Base-by-base conservation (phyloP, 2,113 vertebrate genomes). In the Passer domesticus region DNA sequence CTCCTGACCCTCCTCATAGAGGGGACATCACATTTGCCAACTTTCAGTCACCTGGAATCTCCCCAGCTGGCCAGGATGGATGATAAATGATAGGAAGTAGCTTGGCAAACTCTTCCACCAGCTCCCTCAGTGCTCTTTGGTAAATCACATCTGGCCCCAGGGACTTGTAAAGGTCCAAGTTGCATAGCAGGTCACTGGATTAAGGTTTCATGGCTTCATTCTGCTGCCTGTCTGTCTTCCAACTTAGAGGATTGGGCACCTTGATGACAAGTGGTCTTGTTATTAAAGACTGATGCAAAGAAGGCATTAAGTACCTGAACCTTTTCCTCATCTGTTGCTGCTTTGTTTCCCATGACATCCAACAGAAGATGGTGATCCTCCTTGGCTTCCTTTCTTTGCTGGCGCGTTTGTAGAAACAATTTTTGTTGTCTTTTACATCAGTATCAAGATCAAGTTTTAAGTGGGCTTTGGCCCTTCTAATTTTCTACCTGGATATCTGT, bases 11-110 rank as follows among this genome's bases (percentile, higher is more conserved):
- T 66, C 13, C 22, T 44, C 25, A 23, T 9, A 66, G 50, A 81
- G 15, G 5, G 15, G 4, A 2, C 3, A 18, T 44, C 2, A 8
- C 17, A 50, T 20, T 66, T 28, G 15, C 17, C 31, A 81, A 1
- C 3, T 19, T 66, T 39, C 41, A n/a, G 50, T 73, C 58, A 33
- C 50, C 18, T 58, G 37, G 27, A 35, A 37, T 6, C 12, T 37
- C 35, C 24, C 13, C 15, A 22, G 23, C 4, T 81, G 68, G 43
- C 22, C 37, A 58, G 18, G 31, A 50, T 43, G 0, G 0, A 23
- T 20, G 15, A 37, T 23, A 66, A 81, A 81, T 37, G 2, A 44
- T 19, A 15, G 22, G 11, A 66, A 74, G 8, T 33, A 22, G 5
- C 25, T 31, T 50, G 35, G 14, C 1, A 7, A 74, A 7, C 23